A percentile compares a stretch with the other conserved stretches of the same genome.
These are phyloP conservation scores for Miltochrista miniata DNA, from an alignment of 2,888 invertebrate species.

Conservation along the genomic window DNA sequence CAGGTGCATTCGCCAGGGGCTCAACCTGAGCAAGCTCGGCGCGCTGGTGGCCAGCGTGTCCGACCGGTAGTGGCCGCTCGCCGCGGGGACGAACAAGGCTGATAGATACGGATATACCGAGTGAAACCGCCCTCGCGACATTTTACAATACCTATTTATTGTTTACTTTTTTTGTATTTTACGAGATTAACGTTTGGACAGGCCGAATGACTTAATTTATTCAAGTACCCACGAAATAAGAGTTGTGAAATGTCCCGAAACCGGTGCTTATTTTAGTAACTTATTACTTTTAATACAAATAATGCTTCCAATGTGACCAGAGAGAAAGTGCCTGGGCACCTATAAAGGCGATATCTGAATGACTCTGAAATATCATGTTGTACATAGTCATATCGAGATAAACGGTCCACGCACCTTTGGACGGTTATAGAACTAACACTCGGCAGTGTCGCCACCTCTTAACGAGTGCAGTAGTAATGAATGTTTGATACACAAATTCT, in stretches of 20 bases:
- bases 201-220: not conserved
- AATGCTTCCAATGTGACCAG: conserved; percentile 17
- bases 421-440: no score
- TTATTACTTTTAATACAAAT: conserved; percentile 5
- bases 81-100: conserved; percentile 19
- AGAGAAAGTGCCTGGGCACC: no score
- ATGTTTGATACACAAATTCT: no score
- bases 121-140: conserved; percentile 20
- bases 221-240: not conserved
- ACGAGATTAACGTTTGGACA: not conserved
- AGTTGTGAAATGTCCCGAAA: conserved; percentile 35
- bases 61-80: conserved; percentile 52
- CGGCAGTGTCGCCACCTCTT: no score
- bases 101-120: conserved; percentile 24
- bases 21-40: conserved; percentile 13
- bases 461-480: no score
- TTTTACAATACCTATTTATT: conserved; percentile 28
- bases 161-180: not conserved
- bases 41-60: conserved; percentile 55
- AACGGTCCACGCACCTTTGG: not conserved
- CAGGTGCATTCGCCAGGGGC: not conserved
- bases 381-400: not conserved
- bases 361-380: no score
- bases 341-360: no score
- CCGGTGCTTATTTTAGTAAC: conserved; percentile 15